Conservation (phyloP, 2,113 vertebrate species). For the Thalassoma bifasciatum region DNA sequence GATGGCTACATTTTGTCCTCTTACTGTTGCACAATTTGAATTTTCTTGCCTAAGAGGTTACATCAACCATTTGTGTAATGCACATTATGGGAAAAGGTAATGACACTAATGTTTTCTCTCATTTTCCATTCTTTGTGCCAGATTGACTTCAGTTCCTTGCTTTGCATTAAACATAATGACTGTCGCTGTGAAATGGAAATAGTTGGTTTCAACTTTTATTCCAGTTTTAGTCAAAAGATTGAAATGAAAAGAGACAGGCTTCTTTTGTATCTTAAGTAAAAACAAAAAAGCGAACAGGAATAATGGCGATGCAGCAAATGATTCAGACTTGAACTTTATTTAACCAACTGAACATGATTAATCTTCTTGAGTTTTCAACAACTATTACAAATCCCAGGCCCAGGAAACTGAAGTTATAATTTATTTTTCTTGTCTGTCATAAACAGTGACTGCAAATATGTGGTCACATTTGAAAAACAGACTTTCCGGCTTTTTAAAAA, state of each 20-base stretch:
- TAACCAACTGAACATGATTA: constrained; percentile 47
- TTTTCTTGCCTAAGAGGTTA: constrained; percentile 34
- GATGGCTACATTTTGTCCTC: constrained; percentile 32
- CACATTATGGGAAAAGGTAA: constrained; percentile 21
- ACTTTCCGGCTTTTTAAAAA: constrained; percentile 24
- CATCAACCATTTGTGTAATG: constrained; percentile 44
- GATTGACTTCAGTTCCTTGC: constrained; percentile 28
- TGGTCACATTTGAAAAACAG: constrained; percentile 61
- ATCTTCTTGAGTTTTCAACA: constrained; percentile 43
- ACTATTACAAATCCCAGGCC: constrained; percentile 32
- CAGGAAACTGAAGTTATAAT: constrained; percentile 27
- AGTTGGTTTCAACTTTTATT: constrained; percentile 34
- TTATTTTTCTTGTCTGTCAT: constrained; percentile 31
- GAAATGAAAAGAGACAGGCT: neutral
- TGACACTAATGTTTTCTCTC: constrained; percentile 12
- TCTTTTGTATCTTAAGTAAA: neutral
- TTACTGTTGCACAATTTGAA: constrained; percentile 35
- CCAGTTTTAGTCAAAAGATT: neutral
- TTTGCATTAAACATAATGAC: constrained; percentile 39
- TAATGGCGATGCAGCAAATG: constrained; percentile 9
- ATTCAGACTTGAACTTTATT: constrained; percentile 63
- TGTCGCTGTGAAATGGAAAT: constrained; percentile 42
- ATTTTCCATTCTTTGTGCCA: constrained; percentile 25
- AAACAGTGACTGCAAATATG: constrained; percentile 30
- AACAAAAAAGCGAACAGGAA: neutral